phyloP scores from a whole-genome alignment of 2,888 invertebrate genomes.

The Ochlodes sylvanus region DNA sequence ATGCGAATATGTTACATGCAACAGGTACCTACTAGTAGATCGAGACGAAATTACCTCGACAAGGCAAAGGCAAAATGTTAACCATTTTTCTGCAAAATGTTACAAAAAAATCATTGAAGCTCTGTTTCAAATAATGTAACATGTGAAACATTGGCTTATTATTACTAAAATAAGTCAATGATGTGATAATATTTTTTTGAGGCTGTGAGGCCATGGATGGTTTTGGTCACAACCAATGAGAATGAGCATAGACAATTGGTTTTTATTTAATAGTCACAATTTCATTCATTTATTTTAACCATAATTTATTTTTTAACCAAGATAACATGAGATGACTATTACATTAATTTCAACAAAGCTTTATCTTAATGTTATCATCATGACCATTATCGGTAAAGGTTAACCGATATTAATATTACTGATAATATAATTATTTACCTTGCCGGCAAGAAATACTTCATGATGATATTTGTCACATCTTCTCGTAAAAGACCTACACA shows the following conservation, averaged over 20 bases:
- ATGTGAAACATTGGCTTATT: no score
- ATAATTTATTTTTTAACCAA: background rate
- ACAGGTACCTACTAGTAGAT: slow-evolving; percentile 15
- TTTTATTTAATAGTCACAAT: no score
- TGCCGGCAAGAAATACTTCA: no score
- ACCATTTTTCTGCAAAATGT: background rate
- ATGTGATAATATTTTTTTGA: background rate
- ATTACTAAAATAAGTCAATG: no score
- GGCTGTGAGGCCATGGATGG: background rate
- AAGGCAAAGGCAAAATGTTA: slow-evolving; percentile 10
- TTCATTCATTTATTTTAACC: no score
- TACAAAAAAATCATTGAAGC: background rate
- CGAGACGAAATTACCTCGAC: slow-evolving; percentile 10
- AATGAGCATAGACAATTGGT: background rate
- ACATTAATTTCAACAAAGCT: slow-evolving; percentile 7
- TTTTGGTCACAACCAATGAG: background rate
- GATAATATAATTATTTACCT: background rate
- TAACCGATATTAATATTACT: background rate
- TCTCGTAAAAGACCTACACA: background rate
- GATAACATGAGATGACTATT: background rate
- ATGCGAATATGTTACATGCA: slow-evolving; percentile 31
- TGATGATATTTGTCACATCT: background rate
- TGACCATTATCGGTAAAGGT: background rate
- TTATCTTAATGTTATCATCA: background rate
- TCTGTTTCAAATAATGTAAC: slow-evolving; percentile 2